phyloP scores from a whole-genome alignment of 2,797 vertebrate genomes.

The Coregonus ussuriensis region DNA sequence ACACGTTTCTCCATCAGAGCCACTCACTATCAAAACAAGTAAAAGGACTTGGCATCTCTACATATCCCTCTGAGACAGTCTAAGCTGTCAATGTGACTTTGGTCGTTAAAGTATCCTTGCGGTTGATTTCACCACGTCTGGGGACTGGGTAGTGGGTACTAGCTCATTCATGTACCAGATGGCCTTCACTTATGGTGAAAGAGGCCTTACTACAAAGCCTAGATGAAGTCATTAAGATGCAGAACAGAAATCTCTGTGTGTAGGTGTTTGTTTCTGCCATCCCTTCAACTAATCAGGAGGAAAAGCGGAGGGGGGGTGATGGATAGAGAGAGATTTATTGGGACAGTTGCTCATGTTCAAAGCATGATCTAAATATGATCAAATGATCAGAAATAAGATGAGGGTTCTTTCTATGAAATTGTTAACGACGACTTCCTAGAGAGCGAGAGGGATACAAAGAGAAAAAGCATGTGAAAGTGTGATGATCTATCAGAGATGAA shows the following conservation, averaged over 20 bases:
- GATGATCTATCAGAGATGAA: constrained; percentile 8
- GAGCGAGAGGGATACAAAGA: neutral
- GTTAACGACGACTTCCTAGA: too few relatives aligned
- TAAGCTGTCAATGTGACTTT: constrained; percentile 50
- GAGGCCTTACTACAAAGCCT: constrained; percentile 56
- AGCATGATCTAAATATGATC: neutral
- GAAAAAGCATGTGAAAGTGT: constrained; percentile 10
- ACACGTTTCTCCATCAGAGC: constrained; percentile 8
- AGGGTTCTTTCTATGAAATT: neutral
- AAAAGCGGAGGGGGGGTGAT: constrained; percentile 10
- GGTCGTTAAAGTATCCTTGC: constrained; percentile 43
- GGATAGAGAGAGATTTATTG: constrained; percentile 28
- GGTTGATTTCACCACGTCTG: constrained; percentile 55
- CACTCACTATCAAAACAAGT: constrained; percentile 11
- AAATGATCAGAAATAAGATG: neutral
- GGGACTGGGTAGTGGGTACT: constrained; percentile 18
- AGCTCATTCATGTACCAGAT: constrained; percentile 69
- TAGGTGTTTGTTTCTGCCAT: constrained; percentile 55
- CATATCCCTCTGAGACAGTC: constrained; percentile 17
- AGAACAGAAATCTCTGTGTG: constrained; percentile 55
- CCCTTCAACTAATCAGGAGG: constrained; percentile 14
- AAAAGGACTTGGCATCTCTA: constrained; percentile 21
- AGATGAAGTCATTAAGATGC: constrained; percentile 64
- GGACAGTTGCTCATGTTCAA: constrained; percentile 32
- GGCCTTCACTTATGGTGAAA: constrained; percentile 62